A percentile compares a stretch with the other conserved stretches of the same genome.
Evolutionary conservation across 1,140 invertebrate species (phyloP).

Genomic region (Rhopalosiphum maidis): DNA sequence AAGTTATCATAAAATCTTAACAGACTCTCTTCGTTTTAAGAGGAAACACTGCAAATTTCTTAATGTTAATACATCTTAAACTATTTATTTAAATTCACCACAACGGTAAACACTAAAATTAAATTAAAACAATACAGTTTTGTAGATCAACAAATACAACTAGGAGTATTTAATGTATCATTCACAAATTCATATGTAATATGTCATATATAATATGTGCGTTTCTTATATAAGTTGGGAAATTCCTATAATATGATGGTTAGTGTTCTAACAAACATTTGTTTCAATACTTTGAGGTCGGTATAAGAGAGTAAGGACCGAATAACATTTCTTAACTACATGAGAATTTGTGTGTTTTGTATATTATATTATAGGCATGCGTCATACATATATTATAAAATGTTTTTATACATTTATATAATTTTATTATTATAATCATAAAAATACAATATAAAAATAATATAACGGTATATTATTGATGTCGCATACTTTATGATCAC

Average conservation of each 20-base stretch:
- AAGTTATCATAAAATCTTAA: background rate
- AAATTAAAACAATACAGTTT: conserved; percentile 11
- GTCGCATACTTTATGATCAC: background rate
- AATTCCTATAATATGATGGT: background rate
- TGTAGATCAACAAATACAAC: conserved; percentile 18
- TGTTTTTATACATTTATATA: background rate
- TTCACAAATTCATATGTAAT: background rate
- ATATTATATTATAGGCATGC: background rate
- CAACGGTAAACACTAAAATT: background rate
- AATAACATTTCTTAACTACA: conserved; percentile 15
- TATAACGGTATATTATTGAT: background rate
- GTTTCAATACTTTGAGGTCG: background rate
- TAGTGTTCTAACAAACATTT: background rate
- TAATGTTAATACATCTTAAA: background rate
- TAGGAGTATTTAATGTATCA: background rate
- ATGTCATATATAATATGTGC: background rate
- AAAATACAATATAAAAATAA: conserved; percentile 23
- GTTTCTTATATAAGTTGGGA: background rate
- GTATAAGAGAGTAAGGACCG: background rate
- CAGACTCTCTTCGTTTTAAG: background rate
- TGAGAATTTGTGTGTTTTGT: conserved; percentile 1
- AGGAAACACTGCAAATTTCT: conserved; percentile 15
- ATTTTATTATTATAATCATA: conserved; percentile 8
- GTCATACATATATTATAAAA: background rate
- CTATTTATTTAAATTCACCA: background rate